These are phyloP conservation scores for Beaufortia kweichowensis DNA, from an alignment of 2,113 vertebrate species.

Conservation along the genomic window DNA sequence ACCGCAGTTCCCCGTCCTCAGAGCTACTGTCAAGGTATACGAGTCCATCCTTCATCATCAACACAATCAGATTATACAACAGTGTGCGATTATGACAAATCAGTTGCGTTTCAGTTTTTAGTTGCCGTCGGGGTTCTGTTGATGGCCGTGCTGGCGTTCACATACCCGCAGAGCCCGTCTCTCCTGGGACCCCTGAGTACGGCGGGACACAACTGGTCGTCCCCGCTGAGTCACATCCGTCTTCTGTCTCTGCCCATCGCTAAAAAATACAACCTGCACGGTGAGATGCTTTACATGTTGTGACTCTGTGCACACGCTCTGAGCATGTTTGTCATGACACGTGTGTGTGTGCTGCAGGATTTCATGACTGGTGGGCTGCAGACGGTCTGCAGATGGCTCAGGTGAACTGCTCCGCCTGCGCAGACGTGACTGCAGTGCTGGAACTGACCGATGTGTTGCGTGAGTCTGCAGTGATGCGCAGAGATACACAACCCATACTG, in stretches of 20 bases:
- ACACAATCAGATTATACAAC: too few species aligned
- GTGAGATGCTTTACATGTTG: conserved; percentile 57
- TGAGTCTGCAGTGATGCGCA: conserved; percentile 58
- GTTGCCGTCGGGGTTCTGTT: conserved; percentile 81
- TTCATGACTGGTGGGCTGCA: conserved; percentile 73
- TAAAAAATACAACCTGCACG: conserved; percentile 92
- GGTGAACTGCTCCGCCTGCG: conserved; percentile 75
- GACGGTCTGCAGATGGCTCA: conserved; percentile 57
- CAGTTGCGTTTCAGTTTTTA: conserved; percentile 73
- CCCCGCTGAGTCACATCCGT: conserved; percentile 84
- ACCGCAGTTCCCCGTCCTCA: conserved; percentile 81
- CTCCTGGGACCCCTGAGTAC: conserved; percentile 76
- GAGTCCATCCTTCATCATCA: too few species aligned
- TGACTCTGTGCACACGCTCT: not conserved
- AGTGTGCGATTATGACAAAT: too few species aligned
- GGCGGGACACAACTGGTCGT: conserved; percentile 81
- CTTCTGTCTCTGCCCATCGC: conserved; percentile 90
- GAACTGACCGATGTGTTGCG: conserved; percentile 66
- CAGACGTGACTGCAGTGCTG: conserved; percentile 67
- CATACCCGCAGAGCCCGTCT: conserved; percentile 79
- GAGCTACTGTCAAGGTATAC: conserved; percentile 81
- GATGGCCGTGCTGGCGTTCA: conserved; percentile 80
- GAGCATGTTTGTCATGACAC: not conserved
- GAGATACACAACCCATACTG: conserved; percentile 70
- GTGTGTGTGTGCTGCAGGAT: conserved; percentile 60